Percentiles rank a stretch among this genome's conserved stretches.
Evolutionary conservation across 1,140 invertebrate species (phyloP).

Genomic region (Calephelis virginiensis): DNA sequence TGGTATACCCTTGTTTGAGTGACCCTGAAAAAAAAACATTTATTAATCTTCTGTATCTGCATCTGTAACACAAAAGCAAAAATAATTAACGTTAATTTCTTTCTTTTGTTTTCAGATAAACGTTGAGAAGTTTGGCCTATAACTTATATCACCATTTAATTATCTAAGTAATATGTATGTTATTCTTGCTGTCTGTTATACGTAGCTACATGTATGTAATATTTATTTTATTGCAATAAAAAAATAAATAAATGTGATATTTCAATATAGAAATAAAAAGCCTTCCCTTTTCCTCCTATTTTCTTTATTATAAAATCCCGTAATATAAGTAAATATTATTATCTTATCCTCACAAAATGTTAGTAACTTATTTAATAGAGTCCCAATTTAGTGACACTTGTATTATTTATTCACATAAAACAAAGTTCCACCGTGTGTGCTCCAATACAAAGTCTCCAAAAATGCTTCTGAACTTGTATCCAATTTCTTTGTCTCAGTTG

Average conservation of each 20-base stretch:
- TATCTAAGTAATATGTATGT: slow-evolving; percentile 31
- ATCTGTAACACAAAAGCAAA: slow-evolving; percentile 75
- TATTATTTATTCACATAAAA: slow-evolving; percentile 46
- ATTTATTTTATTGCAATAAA: slow-evolving; percentile 60
- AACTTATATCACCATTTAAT: slow-evolving; percentile 2
- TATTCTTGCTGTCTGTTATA: slow-evolving; percentile 39
- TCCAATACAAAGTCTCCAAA: slow-evolving; percentile 73
- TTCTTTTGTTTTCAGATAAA: slow-evolving; percentile 65
- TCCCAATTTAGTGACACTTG: slow-evolving; percentile 41
- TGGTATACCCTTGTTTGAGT: slow-evolving; percentile 49
- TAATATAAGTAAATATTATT: slow-evolving; percentile 23
- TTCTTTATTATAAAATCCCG: slow-evolving; percentile 55
- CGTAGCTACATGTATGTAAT: slow-evolving; percentile 55
- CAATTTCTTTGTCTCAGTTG: slow-evolving; percentile 56
- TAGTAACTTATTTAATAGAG: slow-evolving; percentile 42
- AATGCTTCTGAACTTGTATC: slow-evolving; percentile 56
- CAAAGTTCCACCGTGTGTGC: slow-evolving; percentile 76
- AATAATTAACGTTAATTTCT: slow-evolving; percentile 59
- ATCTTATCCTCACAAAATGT: slow-evolving; percentile 31
- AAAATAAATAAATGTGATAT: slow-evolving; percentile 46
- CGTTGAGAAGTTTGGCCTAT: slow-evolving; percentile 36
- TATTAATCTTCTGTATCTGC: slow-evolving; percentile 66
- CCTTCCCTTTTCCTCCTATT: slow-evolving; percentile 54
- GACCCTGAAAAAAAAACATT: slow-evolving; percentile 54
- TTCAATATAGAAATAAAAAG: slow-evolving; percentile 62